Conservation (phyloP, 1,140 invertebrate genomes). For the Atta texana region DNA sequence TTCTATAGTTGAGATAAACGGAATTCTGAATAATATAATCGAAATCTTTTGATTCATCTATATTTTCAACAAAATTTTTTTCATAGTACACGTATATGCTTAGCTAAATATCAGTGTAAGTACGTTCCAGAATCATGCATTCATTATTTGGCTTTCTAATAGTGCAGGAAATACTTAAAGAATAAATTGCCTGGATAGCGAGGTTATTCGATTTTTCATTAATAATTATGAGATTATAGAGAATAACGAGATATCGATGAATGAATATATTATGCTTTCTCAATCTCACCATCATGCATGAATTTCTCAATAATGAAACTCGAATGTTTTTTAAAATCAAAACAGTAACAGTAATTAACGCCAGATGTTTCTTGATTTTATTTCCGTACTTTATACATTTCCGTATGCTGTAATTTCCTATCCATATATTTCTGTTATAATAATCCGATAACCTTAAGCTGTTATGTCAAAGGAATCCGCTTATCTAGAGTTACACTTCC, state of each 20-base stretch:
- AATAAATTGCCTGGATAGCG: background rate
- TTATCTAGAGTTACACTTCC: constrained; percentile 35
- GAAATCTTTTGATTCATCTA: too few relatives aligned
- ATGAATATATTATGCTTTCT: background rate
- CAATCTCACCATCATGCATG: background rate
- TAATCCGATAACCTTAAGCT: constrained; percentile 45
- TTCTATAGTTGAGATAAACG: too few relatives aligned
- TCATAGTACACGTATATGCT: too few relatives aligned
- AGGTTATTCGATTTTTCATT: background rate
- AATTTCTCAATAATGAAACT: background rate
- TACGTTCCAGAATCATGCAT: too few relatives aligned
- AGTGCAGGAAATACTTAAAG: background rate
- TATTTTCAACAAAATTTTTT: too few relatives aligned
- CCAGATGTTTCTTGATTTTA: background rate
- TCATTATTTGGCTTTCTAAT: background rate
- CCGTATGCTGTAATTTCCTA: constrained; percentile 41
- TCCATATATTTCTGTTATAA: constrained; percentile 39
- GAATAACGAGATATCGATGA: background rate
- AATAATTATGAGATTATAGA: background rate
- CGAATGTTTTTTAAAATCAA: background rate
- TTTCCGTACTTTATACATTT: constrained; percentile 33
- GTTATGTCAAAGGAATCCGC: constrained; percentile 52
- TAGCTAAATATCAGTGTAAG: background rate
- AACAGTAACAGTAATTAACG: background rate
- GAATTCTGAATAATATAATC: too few relatives aligned